Percentiles rank a stretch among this genome's conserved stretches.
These are phyloP conservation scores for Sphaerophoria taeniata DNA, from an alignment of 2,888 invertebrate species.

Conservation along the genomic window DNA sequence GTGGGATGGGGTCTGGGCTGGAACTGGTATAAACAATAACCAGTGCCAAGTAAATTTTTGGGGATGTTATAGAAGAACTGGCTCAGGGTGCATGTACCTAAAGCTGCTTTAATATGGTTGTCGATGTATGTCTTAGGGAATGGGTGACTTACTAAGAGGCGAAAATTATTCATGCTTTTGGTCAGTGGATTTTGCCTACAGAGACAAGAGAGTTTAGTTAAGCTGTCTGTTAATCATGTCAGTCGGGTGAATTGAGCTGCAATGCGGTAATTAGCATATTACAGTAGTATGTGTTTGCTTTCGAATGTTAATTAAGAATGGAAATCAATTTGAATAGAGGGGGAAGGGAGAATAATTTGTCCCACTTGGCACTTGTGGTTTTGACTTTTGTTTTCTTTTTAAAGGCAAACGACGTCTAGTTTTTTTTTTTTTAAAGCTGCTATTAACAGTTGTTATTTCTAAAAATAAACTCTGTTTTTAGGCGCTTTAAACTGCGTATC, in stretches of 20 bases:
- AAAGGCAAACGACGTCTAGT: too few species aligned
- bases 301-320: background rate
- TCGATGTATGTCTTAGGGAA: too few species aligned
- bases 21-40: conserved; percentile 8
- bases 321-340: background rate
- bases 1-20: background rate
- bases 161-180: background rate
- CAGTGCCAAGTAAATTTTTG: conserved; percentile 33
- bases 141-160: background rate
- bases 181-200: too few species aligned
- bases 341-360: background rate
- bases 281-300: conserved; percentile 7
- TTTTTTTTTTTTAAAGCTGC: too few species aligned
- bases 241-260: conserved; percentile 1
- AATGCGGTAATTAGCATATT: conserved; percentile 24
- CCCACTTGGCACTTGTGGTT: too few species aligned
- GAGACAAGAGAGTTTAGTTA: background rate
- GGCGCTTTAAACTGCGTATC: too few species aligned
- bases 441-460: too few species aligned
- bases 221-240: background rate
- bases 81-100: background rate
- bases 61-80: background rate
- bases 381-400: too few species aligned
- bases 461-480: too few species aligned
- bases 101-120: background rate